Conservation (phyloP, 1,140 invertebrate species). For the Steinernema khuongi region DNA sequence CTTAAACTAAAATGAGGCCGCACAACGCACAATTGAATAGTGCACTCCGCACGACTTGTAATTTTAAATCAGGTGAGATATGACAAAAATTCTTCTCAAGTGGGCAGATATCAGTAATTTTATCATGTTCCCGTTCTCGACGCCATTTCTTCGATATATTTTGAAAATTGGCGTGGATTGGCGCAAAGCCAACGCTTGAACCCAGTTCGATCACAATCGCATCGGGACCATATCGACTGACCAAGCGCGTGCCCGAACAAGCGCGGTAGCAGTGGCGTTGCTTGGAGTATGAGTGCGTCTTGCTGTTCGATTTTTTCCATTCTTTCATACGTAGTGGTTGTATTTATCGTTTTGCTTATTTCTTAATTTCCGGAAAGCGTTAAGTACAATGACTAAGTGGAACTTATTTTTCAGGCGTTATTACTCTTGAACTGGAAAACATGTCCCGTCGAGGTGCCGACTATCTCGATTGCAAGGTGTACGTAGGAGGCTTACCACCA, state of each 20-base stretch:
- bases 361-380: neutral
- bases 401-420: no score
- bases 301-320: neutral
- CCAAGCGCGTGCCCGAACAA: neutral
- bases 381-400: no score
- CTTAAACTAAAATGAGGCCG: no score
- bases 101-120: no score
- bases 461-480: conserved; percentile 80
- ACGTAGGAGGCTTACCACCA: conserved; percentile 78
- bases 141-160: no score
- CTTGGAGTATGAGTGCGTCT: neutral
- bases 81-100: no score
- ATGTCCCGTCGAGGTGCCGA: conserved; percentile 42
- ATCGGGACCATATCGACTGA: neutral
- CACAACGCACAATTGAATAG: no score
- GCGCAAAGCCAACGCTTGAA: neutral
- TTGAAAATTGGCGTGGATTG: neutral
- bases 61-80: no score
- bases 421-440: neutral
- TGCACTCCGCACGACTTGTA: no score
- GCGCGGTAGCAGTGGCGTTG: neutral
- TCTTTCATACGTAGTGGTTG: neutral
- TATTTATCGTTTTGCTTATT: neutral
- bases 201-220: neutral
- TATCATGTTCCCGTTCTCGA: no score